Evolutionary conservation across 2,113 vertebrate genomes (phyloP).

Genomic region (Romanogobio albipinnatus): DNA sequence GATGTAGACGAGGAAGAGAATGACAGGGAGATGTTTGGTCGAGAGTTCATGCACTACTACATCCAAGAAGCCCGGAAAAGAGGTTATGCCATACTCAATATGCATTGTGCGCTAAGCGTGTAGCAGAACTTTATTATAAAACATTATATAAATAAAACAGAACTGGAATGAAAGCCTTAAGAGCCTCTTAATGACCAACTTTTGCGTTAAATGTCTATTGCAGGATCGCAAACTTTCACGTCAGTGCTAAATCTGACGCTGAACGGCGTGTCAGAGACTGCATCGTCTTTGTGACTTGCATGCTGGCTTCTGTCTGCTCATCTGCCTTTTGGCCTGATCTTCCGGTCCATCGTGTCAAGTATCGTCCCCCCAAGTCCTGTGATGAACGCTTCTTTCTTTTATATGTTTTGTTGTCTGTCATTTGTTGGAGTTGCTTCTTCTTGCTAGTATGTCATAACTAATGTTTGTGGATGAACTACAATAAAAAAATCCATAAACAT

Average conservation of each 20-base stretch:
- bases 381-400: neutral
- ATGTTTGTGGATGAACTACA: neutral
- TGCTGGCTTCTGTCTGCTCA: constrained; percentile 36
- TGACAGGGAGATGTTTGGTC: constrained; percentile 87
- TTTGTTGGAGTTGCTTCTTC: constrained; percentile 6
- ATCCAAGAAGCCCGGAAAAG: constrained; percentile 83
- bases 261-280: constrained; percentile 26
- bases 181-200: neutral
- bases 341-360: constrained; percentile 8
- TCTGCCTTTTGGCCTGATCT: constrained; percentile 1
- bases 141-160: neutral
- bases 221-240: constrained; percentile 56
- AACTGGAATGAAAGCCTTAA: neutral
- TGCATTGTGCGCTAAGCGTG: constrained; percentile 56
- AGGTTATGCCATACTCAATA: constrained; percentile 67
- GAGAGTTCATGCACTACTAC: constrained; percentile 90
- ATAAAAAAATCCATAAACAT: neutral
- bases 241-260: constrained; percentile 59
- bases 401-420: constrained; percentile 11
- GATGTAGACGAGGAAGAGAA: constrained; percentile 77
- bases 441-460: neutral
- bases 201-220: constrained; percentile 44
- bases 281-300: constrained; percentile 27
- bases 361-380: constrained; percentile 1
- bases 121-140: constrained; percentile 43